phyloP scores from a whole-genome alignment of 2,888 invertebrate genomes.

The Scaptomyza reducta region DNA sequence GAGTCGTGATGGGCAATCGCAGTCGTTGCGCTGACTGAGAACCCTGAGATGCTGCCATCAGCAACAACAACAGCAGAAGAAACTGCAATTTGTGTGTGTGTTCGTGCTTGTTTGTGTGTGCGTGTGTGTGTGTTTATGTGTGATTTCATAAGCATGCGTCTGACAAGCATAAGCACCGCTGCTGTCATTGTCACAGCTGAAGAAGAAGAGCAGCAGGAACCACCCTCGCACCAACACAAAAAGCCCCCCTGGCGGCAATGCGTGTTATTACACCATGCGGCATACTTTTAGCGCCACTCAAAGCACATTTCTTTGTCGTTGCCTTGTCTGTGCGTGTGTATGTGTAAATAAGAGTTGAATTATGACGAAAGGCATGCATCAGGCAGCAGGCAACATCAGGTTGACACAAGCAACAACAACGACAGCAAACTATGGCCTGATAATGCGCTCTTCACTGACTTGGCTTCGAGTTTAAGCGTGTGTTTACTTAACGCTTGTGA shows the following conservation, averaged over 20 bases:
- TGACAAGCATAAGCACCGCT: slow-evolving; percentile 76
- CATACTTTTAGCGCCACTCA: slow-evolving; percentile 76
- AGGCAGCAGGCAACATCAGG: slow-evolving; percentile 32
- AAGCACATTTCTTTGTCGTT: slow-evolving; percentile 57
- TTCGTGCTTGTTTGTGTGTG: slow-evolving; percentile 31
- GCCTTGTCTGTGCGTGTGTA: background rate
- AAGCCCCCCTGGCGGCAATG: slow-evolving; percentile 47
- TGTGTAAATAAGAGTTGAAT: slow-evolving; percentile 72
- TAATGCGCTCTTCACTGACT: slow-evolving; percentile 67
- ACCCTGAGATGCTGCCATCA: slow-evolving; percentile 25
- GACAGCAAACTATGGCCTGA: slow-evolving; percentile 56
- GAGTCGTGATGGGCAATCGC: slow-evolving; percentile 39
- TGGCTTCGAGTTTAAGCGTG: slow-evolving; percentile 38
- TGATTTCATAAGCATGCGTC: slow-evolving; percentile 72
- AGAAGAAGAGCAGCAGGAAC: background rate
- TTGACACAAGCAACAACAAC: slow-evolving; percentile 12
- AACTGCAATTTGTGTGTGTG: slow-evolving; percentile 32
- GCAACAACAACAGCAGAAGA: no score
- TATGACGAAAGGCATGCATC: slow-evolving; percentile 70
- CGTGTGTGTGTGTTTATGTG: slow-evolving; percentile 47
- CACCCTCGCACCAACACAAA: background rate
- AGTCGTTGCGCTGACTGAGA: slow-evolving; percentile 20
- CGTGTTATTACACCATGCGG: slow-evolving; percentile 73
- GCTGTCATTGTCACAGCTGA: slow-evolving; percentile 69
- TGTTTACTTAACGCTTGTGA: slow-evolving; percentile 27